phyloP scores from a whole-genome alignment of 2,888 invertebrate genomes.

The Zygothrica quintamaculata region DNA sequence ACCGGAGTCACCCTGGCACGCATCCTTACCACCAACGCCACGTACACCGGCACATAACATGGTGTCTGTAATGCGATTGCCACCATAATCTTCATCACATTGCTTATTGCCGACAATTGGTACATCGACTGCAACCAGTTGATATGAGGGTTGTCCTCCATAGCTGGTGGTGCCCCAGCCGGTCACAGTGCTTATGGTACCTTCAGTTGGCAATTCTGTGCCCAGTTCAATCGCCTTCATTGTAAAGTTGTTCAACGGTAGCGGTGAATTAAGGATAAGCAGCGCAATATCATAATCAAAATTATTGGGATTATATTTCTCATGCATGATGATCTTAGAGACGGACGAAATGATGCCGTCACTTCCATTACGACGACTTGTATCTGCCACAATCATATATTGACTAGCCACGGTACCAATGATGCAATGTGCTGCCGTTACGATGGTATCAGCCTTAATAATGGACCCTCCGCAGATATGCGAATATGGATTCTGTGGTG shows the following conservation, averaged over 20 bases:
- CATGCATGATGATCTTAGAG: slow-evolving; percentile 85
- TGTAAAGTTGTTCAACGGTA: slow-evolving; percentile 74
- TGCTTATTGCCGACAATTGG: slow-evolving; percentile 67
- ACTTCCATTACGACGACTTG: slow-evolving; percentile 84
- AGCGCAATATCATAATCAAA: slow-evolving; percentile 87
- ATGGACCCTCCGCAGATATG: slow-evolving; percentile 82
- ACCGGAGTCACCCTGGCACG: slow-evolving; percentile 81
- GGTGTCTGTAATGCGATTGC: slow-evolving; percentile 53
- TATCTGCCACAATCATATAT: slow-evolving; percentile 85
- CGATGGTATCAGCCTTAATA: slow-evolving; percentile 29
- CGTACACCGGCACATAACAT: slow-evolving; percentile 81
- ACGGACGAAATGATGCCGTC: slow-evolving; percentile 85
- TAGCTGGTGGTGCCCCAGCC: slow-evolving; percentile 76
- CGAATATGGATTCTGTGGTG: slow-evolving; percentile 39
- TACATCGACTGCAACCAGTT: slow-evolving; percentile 69
- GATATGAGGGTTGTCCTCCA: slow-evolving; percentile 59
- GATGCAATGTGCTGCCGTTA: slow-evolving; percentile 82
- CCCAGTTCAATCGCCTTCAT: slow-evolving; percentile 71
- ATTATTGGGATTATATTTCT: slow-evolving; percentile 82
- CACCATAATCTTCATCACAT: slow-evolving; percentile 66
- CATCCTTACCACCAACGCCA: slow-evolving; percentile 75
- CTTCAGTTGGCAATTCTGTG: slow-evolving; percentile 44
- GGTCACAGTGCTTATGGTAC: slow-evolving; percentile 58
- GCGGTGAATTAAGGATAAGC: slow-evolving; percentile 58
- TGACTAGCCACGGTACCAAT: slow-evolving; percentile 48